Percentiles rank a stretch among this genome's conserved stretches.
Conservation (phyloP, 2,888 invertebrate genomes). For the Macaria liturata region DNA sequence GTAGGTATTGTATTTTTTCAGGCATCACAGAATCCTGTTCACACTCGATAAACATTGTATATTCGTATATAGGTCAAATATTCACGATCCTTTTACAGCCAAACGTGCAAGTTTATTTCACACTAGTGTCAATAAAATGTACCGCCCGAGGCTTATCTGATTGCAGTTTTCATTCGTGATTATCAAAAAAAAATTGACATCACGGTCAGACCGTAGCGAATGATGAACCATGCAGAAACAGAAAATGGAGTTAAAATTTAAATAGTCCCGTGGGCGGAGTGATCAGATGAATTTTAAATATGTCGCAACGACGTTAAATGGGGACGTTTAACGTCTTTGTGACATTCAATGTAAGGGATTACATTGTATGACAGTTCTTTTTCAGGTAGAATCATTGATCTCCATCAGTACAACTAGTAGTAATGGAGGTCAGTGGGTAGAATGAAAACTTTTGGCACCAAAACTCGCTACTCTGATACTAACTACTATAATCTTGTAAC, state of each 20-base stretch:
- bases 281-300: too few relatives aligned
- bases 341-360: background rate
- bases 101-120: constrained; percentile 4
- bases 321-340: background rate
- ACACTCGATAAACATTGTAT: constrained; percentile 24
- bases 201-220: background rate
- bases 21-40: constrained; percentile 11
- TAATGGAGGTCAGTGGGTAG: too few relatives aligned
- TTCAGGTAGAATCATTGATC: too few relatives aligned
- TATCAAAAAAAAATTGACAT: background rate
- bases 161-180: background rate
- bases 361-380: background rate
- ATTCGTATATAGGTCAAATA: constrained; percentile 19
- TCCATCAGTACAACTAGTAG: too few relatives aligned
- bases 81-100: constrained; percentile 13
- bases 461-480: background rate
- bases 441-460: background rate
- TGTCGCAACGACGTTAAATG: background rate
- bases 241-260: background rate
- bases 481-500: background rate
- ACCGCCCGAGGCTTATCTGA: background rate
- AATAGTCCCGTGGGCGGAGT: background rate
- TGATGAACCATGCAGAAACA: background rate
- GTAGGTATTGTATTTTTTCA: background rate
- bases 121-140: constrained; percentile 2